Conservation (phyloP, 2,888 invertebrate species). For the Pandemis cinnamomeana region DNA sequence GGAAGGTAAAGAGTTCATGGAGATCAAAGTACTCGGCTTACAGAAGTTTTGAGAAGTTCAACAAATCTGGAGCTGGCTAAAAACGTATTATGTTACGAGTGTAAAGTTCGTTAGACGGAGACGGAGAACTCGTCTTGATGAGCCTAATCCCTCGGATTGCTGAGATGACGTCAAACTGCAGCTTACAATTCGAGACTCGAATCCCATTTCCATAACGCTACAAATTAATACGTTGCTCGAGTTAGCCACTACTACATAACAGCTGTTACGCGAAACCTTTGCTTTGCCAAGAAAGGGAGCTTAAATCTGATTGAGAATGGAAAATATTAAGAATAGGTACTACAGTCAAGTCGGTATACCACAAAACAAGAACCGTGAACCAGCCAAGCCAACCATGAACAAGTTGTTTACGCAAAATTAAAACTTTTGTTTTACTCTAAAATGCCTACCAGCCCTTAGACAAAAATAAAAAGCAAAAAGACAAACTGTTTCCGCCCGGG, state of each 20-base stretch:
- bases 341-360: too few relatives aligned
- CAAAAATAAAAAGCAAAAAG: constrained; percentile 5
- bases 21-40: constrained; percentile 3
- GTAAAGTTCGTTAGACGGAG: constrained; percentile 14
- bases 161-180: constrained; percentile 3
- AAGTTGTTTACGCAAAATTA: too few relatives aligned
- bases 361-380: too few relatives aligned
- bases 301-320: constrained; percentile 23
- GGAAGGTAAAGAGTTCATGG: background rate
- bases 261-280: constrained; percentile 20
- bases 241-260: constrained; percentile 10
- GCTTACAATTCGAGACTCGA: background rate
- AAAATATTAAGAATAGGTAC: constrained; percentile 17
- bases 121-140: constrained; percentile 4
- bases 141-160: constrained; percentile 6
- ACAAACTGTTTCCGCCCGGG: constrained; percentile 86
- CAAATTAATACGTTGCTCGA: background rate
- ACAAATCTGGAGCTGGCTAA: constrained; percentile 21
- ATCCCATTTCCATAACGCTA: constrained; percentile 2
- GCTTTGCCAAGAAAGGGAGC: constrained; percentile 10
- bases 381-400: too few relatives aligned
- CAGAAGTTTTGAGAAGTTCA: constrained; percentile 17
- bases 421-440: too few relatives aligned
- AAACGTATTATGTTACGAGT: constrained; percentile 32
- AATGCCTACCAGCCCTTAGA: too few relatives aligned